These are phyloP conservation scores for Zoanthus solanderi DNA, from an alignment of 92 coral and sea anemone species.

Conservation along the genomic window DNA sequence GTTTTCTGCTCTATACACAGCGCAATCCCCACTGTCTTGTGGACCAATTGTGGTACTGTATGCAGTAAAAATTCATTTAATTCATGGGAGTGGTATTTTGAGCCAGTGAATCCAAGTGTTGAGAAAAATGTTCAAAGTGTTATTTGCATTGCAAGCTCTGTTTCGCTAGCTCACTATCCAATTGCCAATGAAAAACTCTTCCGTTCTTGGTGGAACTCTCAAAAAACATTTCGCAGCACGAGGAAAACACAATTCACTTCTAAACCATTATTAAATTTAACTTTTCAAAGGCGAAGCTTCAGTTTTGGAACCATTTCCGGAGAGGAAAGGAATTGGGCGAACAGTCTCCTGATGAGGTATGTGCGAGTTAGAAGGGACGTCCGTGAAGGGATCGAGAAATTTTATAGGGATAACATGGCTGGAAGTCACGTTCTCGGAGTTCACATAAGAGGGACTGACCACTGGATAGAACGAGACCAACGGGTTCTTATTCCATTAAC, in stretches of 20 bases:
- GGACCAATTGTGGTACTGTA: slow-evolving; percentile 71
- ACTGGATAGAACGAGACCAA: slow-evolving; percentile 59
- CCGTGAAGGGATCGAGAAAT: slow-evolving; percentile 40
- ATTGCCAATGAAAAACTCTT: slow-evolving; percentile 7
- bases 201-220: slow-evolving; percentile 23
- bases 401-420: slow-evolving; percentile 51
- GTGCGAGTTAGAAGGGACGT: slow-evolving; percentile 53
- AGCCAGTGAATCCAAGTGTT: slow-evolving; percentile 67
- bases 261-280: slow-evolving; percentile 49
- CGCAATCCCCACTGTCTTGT: slow-evolving; percentile 61
- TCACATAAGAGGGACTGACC: slow-evolving; percentile 91
- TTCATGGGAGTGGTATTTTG: slow-evolving; percentile 84
- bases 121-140: slow-evolving; percentile 57
- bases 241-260: slow-evolving; percentile 18
- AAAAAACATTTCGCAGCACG: background rate
- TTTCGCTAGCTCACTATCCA: slow-evolving; percentile 28
- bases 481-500: slow-evolving; percentile 55
- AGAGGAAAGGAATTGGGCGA: slow-evolving; percentile 52
- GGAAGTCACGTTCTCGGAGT: slow-evolving; percentile 75
- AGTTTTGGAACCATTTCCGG: slow-evolving; percentile 52
- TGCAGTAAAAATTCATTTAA: slow-evolving; percentile 67
- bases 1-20: slow-evolving; percentile 50
- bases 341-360: slow-evolving; percentile 51
- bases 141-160: slow-evolving; percentile 53
- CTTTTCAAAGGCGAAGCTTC: slow-evolving; percentile 55